phyloP scores from a whole-genome alignment of 2,888 invertebrate genomes.

The Silvanus unidentatus region DNA sequence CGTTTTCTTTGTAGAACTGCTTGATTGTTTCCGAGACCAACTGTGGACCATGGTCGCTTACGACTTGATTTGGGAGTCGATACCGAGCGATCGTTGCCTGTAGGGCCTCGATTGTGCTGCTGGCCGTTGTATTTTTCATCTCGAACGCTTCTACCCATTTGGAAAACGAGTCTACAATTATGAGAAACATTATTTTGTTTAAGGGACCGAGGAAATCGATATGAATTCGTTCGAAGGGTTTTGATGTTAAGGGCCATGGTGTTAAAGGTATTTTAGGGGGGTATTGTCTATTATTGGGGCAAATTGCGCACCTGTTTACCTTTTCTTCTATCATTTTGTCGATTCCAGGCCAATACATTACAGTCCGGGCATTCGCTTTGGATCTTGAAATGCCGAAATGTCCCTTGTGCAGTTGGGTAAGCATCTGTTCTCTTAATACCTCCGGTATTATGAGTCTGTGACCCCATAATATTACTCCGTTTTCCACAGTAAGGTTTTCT shows the following conservation, averaged over 20 bases:
- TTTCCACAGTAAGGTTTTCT: neutral
- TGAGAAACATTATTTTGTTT: conserved; percentile 5
- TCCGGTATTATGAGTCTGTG: neutral
- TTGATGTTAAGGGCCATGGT: neutral
- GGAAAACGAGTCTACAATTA: conserved; percentile 5
- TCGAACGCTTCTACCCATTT: conserved; percentile 10
- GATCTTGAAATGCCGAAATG: conserved; percentile 4
- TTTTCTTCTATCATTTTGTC: neutral
- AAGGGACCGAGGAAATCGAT: conserved; percentile 7
- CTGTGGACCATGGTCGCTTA: conserved; percentile 14
- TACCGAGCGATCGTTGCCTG: conserved; percentile 9
- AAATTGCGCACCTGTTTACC: neutral
- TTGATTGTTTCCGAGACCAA: conserved; percentile 6
- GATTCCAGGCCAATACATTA: conserved; percentile 4
- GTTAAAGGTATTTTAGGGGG: neutral
- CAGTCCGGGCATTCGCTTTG: neutral
- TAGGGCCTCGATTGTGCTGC: conserved; percentile 1
- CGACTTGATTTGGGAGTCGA: conserved; percentile 7
- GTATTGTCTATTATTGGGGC: neutral
- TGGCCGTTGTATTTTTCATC: conserved; percentile 5
- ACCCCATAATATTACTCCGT: conserved; percentile 1
- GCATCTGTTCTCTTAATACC: neutral
- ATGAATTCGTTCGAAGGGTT: conserved; percentile 2
- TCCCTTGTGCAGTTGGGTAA: neutral
- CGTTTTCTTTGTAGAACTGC: conserved; percentile 7